Evolutionary conservation across 2,113 vertebrate species (phyloP), one percentile per base, ranked within the genome.

Genomic region (Macquaria australasica): DNA sequence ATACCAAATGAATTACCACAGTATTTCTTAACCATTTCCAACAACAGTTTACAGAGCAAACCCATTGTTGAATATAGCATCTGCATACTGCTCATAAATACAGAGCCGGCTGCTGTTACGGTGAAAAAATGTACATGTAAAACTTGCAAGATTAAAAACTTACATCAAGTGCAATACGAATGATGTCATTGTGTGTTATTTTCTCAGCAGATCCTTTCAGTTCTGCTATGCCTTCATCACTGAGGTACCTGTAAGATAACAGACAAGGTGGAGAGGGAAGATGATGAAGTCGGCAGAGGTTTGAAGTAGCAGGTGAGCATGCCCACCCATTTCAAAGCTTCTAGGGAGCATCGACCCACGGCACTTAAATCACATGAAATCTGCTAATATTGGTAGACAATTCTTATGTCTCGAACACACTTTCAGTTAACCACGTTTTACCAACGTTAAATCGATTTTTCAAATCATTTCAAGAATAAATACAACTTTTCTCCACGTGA

Each of bases 131-230:
- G 1, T 3, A 34, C 2, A 9, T n/a, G 18, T 0, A 63, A 34
- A 80, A 63, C 8, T 51, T 62, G 5, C 7, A 50, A 16, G 9
- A 50, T 1, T n/a, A 41, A 55, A 55, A 98, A 98, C 98, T 96
- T 97, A 99, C 98, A 95, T 99, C 97, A 93, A 99, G 96, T 83
- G 97, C 98, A 95, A 98, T 95, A 59, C 95, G 94, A 87, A 99
- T 97, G 85, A 99, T 94, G 82, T 98, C 97, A 92, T 93, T 96
- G 67, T 95, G 86, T 88, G 96, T 96, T 71, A 96, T 70, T 92
- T 97, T 98, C 83, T 97, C 97, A 77, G 95, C 88, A 48, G 97
- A 96, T 93, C 94, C 96, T 94, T 94, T 96, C 77, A 98, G 97
- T 80, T 97, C 96, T 89, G 97, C 96, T 90, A 99, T 96, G 91